Evolutionary conservation across 2,113 vertebrate genomes (phyloP), one percentile per base, ranked within the genome.

Genomic region (Ammodramus savannarum): DNA sequence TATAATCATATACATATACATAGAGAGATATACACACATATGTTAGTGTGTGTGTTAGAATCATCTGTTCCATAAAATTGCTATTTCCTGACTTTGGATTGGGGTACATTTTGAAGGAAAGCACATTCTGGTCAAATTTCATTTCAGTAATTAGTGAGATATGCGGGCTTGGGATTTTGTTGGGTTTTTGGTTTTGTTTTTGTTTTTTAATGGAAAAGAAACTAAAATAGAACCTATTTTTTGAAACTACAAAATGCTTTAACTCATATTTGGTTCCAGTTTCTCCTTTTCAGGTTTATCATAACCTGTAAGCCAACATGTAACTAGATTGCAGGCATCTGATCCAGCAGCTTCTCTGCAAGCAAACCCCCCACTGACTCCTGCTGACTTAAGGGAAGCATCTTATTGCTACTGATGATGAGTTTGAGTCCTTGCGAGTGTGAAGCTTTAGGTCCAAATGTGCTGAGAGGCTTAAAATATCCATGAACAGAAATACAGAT

Each of bases 381-480:
- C 23, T 8, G 6, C 38, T 61, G 87, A 79, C 74, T 94, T 95
- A 87, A 79, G 71, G 49, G 78, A 73, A 95, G 78, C 16, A 76
- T 94, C 38, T 81, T 68, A 44, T 29, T 82, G 67, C 71, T 63
- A 39, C n/a, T 68, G 49, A n/a, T 73, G 71, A 77, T 74, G 74
- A 73, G 23, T 85, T 79, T 74, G 71, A 79, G 89, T 83, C 91
- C 48, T 85, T 83, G 38, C 43, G 66, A 91, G 34, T 44, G 71
- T 69, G 71, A 91, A 90, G 43, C 63, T 83, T 88, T 79, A 80
- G 48, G 76, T 94, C 55, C 55, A 81, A 83, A 92, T 75, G n/a
- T 92, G 76, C 68, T 63, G 55, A 86, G 89, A 90, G 73, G 85
- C 91, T 97, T 96, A 96, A 97, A 88, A 91, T 90, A 93, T 88